Evolutionary conservation across 2,888 invertebrate species (phyloP).

Genomic region (Tetropium fuscum): DNA sequence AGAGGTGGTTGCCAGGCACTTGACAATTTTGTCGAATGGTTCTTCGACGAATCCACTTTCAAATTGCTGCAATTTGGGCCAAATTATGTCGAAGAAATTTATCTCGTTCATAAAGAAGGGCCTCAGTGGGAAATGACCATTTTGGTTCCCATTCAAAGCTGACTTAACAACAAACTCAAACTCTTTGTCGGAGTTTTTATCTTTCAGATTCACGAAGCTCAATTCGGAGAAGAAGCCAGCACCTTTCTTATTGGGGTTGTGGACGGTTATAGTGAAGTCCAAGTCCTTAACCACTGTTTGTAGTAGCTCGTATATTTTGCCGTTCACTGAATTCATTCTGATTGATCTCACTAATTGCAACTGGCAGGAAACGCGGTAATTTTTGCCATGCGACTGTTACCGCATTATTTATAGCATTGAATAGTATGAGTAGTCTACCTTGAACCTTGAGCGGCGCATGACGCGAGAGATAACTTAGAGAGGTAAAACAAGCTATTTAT

Average conservation of each 20-base stretch:
- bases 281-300: too few relatives aligned
- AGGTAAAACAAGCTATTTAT: too few relatives aligned
- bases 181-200: not conserved
- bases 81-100: constrained; percentile 17
- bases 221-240: not conserved
- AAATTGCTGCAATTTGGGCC: constrained; percentile 11
- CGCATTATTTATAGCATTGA: too few relatives aligned
- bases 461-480: too few relatives aligned
- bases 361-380: too few relatives aligned
- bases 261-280: not conserved
- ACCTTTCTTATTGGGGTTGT: constrained; percentile 5
- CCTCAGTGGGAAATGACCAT: too few relatives aligned
- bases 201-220: not conserved
- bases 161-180: constrained; percentile 4
- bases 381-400: too few relatives aligned
- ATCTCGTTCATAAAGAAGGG: constrained; percentile 18
- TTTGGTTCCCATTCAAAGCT: constrained; percentile 6
- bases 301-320: too few relatives aligned
- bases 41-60: not conserved
- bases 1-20: constrained; percentile 7
- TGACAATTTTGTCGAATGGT: constrained; percentile 8
- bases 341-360: too few relatives aligned
- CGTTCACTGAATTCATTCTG: too few relatives aligned
- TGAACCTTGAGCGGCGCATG: too few relatives aligned
- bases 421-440: too few relatives aligned